phyloP scores from a whole-genome alignment of 2,888 invertebrate genomes.

The Macaria notata region DNA sequence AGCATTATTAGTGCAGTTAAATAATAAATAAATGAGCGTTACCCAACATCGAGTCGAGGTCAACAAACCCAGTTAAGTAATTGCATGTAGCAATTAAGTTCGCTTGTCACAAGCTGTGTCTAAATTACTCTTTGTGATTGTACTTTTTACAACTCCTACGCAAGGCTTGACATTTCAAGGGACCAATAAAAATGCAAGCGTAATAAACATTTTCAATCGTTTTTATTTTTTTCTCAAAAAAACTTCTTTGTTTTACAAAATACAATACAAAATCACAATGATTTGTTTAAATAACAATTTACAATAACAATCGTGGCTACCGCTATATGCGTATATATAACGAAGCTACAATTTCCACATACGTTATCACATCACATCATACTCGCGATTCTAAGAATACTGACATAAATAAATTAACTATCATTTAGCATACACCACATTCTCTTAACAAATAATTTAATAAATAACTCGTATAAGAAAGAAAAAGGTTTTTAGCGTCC shows the following conservation, averaged over 20 bases:
- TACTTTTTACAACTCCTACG: constrained; percentile 9
- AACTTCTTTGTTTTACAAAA: constrained; percentile 59
- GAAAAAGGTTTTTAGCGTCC: constrained; percentile 55
- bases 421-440: constrained; percentile 71
- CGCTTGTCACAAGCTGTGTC: constrained; percentile 13
- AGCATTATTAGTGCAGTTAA: constrained; percentile 5
- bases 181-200: constrained; percentile 34
- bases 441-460: constrained; percentile 76
- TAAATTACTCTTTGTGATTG: constrained; percentile 12
- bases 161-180: constrained; percentile 3
- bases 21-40: constrained; percentile 7
- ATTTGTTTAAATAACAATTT: constrained; percentile 58
- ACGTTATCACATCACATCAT: constrained; percentile 63
- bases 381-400: constrained; percentile 68
- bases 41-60: constrained; percentile 14
- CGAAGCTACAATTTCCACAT: constrained; percentile 54
- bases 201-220: constrained; percentile 51
- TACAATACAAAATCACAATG: constrained; percentile 70
- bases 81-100: constrained; percentile 10
- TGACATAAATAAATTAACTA: constrained; percentile 80
- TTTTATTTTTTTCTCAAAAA: constrained; percentile 45
- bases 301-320: constrained; percentile 56
- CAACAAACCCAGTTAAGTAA: constrained; percentile 18
- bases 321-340: constrained; percentile 43
- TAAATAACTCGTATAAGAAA: constrained; percentile 63